These are phyloP conservation scores for Ciconia nigra DNA, from an alignment of 2,797 vertebrate genomes.

Conservation along the genomic window DNA sequence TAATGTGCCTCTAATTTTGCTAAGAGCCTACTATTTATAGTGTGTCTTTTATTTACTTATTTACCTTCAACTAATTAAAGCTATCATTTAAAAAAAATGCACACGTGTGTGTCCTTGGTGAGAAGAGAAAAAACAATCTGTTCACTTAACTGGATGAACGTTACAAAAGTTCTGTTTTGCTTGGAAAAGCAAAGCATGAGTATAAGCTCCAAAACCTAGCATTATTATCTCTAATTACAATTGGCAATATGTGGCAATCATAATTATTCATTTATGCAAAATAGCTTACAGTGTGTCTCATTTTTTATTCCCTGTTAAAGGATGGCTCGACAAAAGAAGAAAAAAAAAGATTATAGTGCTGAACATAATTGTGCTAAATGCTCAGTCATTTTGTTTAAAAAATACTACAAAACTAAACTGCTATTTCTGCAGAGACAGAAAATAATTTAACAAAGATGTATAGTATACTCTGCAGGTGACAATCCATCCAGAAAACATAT, in stretches of 20 bases:
- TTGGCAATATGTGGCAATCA: constrained; percentile 66
- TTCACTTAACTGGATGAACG: not conserved
- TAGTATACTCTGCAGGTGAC: constrained; percentile 22
- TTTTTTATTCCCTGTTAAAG: constrained; percentile 70
- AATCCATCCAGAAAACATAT: constrained; percentile 54
- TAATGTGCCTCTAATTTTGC: constrained; percentile 68
- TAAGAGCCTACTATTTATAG: constrained; percentile 67
- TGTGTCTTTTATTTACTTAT: constrained; percentile 50
- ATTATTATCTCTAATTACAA: constrained; percentile 73
- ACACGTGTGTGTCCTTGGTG: not conserved
- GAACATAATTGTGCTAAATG: constrained; percentile 54
- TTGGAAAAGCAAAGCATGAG: constrained; percentile 32
- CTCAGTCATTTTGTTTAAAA: constrained; percentile 54
- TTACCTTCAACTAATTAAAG: constrained; percentile 65
- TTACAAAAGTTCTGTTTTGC: constrained; percentile 53
- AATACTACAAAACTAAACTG: constrained; percentile 46
- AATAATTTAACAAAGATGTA: constrained; percentile 56
- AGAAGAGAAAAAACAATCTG: not conserved
- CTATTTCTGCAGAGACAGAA: constrained; percentile 46
- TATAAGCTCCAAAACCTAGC: constrained; percentile 42
- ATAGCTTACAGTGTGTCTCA: constrained; percentile 65
- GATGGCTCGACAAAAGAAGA: constrained; percentile 36
- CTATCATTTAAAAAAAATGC: not conserved
- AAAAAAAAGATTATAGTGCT: constrained; percentile 29
- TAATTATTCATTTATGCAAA: constrained; percentile 73